Conservation (phyloP, 2,888 invertebrate genomes). For the Leptogaster cylindrica region DNA sequence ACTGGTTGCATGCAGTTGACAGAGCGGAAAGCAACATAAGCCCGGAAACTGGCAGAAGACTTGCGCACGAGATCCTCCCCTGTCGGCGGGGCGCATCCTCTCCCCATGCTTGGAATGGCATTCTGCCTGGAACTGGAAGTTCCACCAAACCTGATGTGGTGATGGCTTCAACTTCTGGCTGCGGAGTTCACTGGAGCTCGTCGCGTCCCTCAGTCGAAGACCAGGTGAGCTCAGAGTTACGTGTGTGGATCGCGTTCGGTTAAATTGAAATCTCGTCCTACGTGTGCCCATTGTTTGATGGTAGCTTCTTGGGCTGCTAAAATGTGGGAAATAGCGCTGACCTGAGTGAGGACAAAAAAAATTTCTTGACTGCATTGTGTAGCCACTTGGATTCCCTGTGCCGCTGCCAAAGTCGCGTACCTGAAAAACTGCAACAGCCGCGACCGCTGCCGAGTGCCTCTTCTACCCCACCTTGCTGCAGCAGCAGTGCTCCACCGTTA, state of each 20-base stretch:
- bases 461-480: too few relatives aligned
- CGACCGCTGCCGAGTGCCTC: conserved; percentile 21
- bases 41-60: not conserved
- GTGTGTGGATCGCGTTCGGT: not conserved
- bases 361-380: not conserved
- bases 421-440: conserved; percentile 4
- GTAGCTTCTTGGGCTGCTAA: too few relatives aligned
- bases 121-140: conserved; percentile 4
- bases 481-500: conserved; percentile 3
- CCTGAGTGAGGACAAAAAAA: conserved; percentile 18
- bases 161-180: conserved; percentile 23
- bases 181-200: conserved; percentile 24
- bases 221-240: conserved; percentile 22
- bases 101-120: conserved; percentile 30
- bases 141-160: conserved; percentile 8
- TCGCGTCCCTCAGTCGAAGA: conserved; percentile 14
- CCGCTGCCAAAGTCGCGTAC: not conserved
- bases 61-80: not conserved
- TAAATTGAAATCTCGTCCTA: not conserved
- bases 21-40: conserved; percentile 28
- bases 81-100: not conserved
- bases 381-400: not conserved
- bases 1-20: conserved; percentile 27
- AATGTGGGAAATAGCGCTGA: conserved; percentile 3
- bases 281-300: not conserved